These are phyloP conservation scores for Pantherophis guttatus DNA, from an alignment of 2,113 vertebrate genomes.

Conservation along the genomic window DNA sequence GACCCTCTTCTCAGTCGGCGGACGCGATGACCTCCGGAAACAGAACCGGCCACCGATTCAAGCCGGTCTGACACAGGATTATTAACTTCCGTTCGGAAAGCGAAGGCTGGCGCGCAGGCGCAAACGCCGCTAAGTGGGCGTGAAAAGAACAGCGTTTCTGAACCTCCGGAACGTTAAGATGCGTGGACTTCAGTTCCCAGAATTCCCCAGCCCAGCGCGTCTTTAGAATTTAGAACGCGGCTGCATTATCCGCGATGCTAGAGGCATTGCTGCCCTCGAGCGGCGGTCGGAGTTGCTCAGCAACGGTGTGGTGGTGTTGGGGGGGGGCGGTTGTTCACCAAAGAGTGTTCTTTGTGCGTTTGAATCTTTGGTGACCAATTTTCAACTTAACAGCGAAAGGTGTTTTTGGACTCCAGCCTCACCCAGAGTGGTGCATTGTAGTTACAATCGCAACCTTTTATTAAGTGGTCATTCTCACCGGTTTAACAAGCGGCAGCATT, in stretches of 20 bases:
- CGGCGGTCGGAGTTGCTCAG: background rate
- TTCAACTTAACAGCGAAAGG: background rate
- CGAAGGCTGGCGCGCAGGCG: background rate
- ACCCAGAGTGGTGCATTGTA: background rate
- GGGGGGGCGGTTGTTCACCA: background rate
- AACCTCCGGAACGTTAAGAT: background rate
- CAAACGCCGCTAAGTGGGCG: background rate
- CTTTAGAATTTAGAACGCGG: background rate
- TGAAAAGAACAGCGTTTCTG: background rate
- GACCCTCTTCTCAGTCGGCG: no score
- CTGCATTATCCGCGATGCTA: background rate
- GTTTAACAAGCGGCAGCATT: background rate
- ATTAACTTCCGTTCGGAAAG: background rate
- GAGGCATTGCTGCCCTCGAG: background rate
- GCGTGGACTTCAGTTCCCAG: background rate
- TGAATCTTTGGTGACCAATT: background rate
- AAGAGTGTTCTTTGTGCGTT: background rate
- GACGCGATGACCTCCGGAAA: background rate
- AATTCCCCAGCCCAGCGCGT: background rate
- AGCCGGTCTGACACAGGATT: background rate
- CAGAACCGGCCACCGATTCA: background rate
- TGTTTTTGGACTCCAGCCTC: background rate
- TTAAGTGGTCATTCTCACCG: background rate
- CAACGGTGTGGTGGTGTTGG: no score
- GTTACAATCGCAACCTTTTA: background rate